Conservation (phyloP, 1,140 invertebrate species). For the Drosophila dunni region DNA sequence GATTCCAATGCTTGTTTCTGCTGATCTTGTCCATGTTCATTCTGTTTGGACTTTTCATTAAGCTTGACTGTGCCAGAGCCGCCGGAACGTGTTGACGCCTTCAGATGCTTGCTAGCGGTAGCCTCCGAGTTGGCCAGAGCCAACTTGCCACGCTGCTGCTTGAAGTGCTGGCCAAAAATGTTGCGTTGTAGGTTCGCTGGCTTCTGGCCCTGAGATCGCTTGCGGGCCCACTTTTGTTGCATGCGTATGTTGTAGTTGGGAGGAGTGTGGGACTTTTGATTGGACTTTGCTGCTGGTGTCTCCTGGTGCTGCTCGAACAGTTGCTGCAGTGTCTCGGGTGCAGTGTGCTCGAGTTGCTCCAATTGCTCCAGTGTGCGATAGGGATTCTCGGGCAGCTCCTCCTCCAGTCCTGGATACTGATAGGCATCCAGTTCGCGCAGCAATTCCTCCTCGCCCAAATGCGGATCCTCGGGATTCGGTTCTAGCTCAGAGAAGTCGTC, state of each 20-base stretch:
- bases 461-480: constrained; percentile 42
- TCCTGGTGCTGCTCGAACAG: constrained; percentile 67
- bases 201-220: constrained; percentile 51
- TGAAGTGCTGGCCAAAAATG: constrained; percentile 75
- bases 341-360: constrained; percentile 62
- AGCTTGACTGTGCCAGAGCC: constrained; percentile 39
- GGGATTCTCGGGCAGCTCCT: constrained; percentile 68
- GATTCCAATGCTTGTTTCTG: neutral
- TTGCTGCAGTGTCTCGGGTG: constrained; percentile 66
- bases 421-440: constrained; percentile 74
- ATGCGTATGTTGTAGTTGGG: constrained; percentile 68
- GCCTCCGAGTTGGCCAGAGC: constrained; percentile 68
- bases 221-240: constrained; percentile 77
- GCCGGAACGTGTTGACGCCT: constrained; percentile 57
- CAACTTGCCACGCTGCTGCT: constrained; percentile 73
- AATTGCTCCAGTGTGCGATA: constrained; percentile 68
- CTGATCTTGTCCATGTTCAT: constrained; percentile 1
- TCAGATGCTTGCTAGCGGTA: constrained; percentile 67
- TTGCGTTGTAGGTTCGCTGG: constrained; percentile 60
- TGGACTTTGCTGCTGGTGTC: constrained; percentile 44
- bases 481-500: constrained; percentile 79
- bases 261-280: constrained; percentile 31
- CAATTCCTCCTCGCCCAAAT: constrained; percentile 68
- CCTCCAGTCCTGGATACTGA: constrained; percentile 77
- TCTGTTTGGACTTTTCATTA: constrained; percentile 37